These are phyloP conservation scores for Maconellicoccus hirsutus DNA, from an alignment of 1,140 invertebrate species.

Conservation along the genomic window DNA sequence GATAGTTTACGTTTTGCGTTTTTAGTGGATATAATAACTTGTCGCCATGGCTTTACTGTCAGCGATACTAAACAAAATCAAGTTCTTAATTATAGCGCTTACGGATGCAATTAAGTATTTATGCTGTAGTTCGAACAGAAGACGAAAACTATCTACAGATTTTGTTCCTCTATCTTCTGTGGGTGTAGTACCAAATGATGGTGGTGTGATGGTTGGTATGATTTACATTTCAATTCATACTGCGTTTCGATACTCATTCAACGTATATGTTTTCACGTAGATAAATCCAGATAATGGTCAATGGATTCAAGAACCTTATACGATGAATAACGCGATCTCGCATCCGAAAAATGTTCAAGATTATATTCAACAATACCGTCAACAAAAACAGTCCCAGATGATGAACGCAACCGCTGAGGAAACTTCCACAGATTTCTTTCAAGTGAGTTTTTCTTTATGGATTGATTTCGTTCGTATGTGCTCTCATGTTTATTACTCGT, in stretches of 20 bases:
- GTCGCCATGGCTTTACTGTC: neutral
- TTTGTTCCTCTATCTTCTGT: neutral
- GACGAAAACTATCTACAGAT: neutral
- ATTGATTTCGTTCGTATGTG: neutral
- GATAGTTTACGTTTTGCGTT: no score
- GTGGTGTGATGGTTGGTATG: neutral
- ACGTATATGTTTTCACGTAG: neutral
- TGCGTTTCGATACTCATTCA: neutral
- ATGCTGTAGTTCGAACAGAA: neutral
- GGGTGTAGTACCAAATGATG: neutral
- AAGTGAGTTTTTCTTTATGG: neutral
- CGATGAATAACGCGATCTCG: neutral
- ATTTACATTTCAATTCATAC: neutral
- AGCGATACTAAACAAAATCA: neutral
- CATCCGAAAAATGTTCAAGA: neutral
- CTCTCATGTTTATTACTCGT: neutral
- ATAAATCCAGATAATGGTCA: neutral
- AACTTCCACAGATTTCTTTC: neutral
- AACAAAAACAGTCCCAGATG: neutral
- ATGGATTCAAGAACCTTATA: neutral
- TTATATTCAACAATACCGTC: slow-evolving; percentile 7
- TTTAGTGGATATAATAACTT: no score
- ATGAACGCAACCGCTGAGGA: neutral
- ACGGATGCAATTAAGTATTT: neutral
- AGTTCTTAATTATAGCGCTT: neutral